Conservation (phyloP, 2,888 invertebrate species). For the Druceiella hillmani region DNA sequence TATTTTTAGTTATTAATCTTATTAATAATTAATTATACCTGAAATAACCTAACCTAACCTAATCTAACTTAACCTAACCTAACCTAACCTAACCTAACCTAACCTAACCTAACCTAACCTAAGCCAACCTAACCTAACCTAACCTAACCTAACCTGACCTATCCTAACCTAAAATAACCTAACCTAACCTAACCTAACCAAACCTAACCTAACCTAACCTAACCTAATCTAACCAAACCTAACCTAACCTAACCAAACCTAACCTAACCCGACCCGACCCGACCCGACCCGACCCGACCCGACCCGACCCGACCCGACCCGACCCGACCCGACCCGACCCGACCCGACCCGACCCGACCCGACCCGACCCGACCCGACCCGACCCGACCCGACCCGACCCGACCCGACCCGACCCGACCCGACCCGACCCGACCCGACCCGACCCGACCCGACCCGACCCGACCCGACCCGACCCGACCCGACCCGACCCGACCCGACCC, state of each 20-base stretch:
- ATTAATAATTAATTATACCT: too few relatives aligned
- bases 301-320: constrained; percentile 1
- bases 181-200: constrained; percentile 12
- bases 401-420: constrained; percentile 1
- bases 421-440: too few relatives aligned
- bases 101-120: constrained; percentile 18
- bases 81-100: constrained; percentile 15
- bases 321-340: constrained; percentile 1
- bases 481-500: too few relatives aligned
- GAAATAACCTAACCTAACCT: too few relatives aligned
- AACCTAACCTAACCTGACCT: constrained; percentile 17
- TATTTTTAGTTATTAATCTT: too few relatives aligned
- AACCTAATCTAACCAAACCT: constrained; percentile 4
- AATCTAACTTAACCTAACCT: constrained; percentile 5
- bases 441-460: too few relatives aligned
- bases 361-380: constrained; percentile 1
- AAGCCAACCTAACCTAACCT: constrained; percentile 17
- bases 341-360: constrained; percentile 1
- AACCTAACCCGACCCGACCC: constrained; percentile 3
- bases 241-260: constrained; percentile 5
- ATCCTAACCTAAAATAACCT: constrained; percentile 16
- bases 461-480: too few relatives aligned
- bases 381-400: constrained; percentile 1
- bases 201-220: constrained; percentile 4
- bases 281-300: constrained; percentile 1